These are phyloP conservation scores for Trachelipus rathkii DNA, from an alignment of 1,140 invertebrate genomes.

Conservation along the genomic window DNA sequence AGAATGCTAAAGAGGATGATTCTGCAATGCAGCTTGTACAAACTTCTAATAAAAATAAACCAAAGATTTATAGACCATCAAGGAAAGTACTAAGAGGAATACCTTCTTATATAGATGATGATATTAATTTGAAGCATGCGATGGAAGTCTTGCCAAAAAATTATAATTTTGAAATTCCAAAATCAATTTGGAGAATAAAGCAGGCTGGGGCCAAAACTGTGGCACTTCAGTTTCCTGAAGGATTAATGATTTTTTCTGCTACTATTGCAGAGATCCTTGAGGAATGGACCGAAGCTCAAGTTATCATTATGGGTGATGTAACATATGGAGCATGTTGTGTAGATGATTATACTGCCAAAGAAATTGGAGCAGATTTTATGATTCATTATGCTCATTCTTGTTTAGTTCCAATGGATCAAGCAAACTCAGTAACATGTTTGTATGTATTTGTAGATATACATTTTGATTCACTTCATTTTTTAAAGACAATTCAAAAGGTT, in stretches of 20 bases:
- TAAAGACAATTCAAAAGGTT: conserved; percentile 73
- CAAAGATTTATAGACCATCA: conserved; percentile 37
- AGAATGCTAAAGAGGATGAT: not conserved
- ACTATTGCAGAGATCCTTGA: conserved; percentile 92
- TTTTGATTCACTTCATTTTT: conserved; percentile 86
- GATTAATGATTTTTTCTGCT: conserved; percentile 81
- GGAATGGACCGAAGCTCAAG: conserved; percentile 84
- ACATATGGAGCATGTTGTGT: conserved; percentile 99
- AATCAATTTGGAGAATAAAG: conserved; percentile 93
- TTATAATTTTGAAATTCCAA: conserved; percentile 98
- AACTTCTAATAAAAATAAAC: not conserved
- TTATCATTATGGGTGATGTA: conserved; percentile 97
- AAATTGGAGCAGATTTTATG: conserved; percentile 84
- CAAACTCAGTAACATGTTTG: conserved; percentile 80
- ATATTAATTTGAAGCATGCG: conserved; percentile 69
- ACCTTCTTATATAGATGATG: conserved; percentile 75
- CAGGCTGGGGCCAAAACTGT: conserved; percentile 77
- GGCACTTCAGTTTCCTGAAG: conserved; percentile 96
- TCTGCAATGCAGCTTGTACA: not conserved
- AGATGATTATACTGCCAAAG: conserved; percentile 92
- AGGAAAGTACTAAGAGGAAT: conserved; percentile 54
- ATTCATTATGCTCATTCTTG: conserved; percentile 99
- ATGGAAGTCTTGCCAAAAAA: conserved; percentile 77
- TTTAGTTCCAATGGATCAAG: conserved; percentile 90
- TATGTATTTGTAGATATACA: conserved; percentile 91